Base-by-base conservation (phyloP, 2,113 vertebrate genomes). In the Chaetodon trifascialis region DNA sequence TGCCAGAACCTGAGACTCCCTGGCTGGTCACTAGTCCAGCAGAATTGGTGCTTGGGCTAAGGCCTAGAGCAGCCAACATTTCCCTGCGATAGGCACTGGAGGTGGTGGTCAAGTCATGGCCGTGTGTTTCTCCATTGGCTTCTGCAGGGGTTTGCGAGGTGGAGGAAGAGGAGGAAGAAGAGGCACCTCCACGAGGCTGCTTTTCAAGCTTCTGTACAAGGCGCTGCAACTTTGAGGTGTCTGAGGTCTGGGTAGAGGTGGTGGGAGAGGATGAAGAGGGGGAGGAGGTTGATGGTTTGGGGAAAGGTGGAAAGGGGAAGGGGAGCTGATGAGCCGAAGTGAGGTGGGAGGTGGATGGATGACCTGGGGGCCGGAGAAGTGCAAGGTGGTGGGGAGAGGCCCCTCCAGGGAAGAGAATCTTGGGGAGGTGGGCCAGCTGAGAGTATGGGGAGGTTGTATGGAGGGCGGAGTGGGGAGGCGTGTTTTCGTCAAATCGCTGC, bases 121-220 rank as follows among this genome's bases (percentile, higher is more conserved):
- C 85, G 4, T 92, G 83, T 79, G 75, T 51, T 84, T 77, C 76
- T 64, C 89, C 89, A 1, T 90, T 82, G 9, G 88, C 85, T 7
- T 96, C 93, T 49, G 78, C 89, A 6, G 85, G 58, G 23, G 72
- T 76, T 66, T 93, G 88, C 10, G 90, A 90, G 21, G 88, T 81
- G 11, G 80, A 76, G 58, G 91, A 86, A n/a, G 83, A 84, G 46
- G 91, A 86, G n/a, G 83, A 77, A 25, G 84, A 84, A 5, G 89
- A 84, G 15, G 81, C 55, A 4, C 87, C 79, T 60, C 78, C 84
- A 3, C 88, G 92, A 72, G 95, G 94, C 63, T 96, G 96, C 30
- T 97, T 96, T 84, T 98, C 97, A 58, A 98, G 95, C 84, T 97
- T 98, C 83, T 97, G 97, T 2, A 97, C 97, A 59, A 98, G 88